Evolutionary conservation across 2,113 vertebrate genomes (phyloP).

Genomic region (Cyrtonyx montezumae): DNA sequence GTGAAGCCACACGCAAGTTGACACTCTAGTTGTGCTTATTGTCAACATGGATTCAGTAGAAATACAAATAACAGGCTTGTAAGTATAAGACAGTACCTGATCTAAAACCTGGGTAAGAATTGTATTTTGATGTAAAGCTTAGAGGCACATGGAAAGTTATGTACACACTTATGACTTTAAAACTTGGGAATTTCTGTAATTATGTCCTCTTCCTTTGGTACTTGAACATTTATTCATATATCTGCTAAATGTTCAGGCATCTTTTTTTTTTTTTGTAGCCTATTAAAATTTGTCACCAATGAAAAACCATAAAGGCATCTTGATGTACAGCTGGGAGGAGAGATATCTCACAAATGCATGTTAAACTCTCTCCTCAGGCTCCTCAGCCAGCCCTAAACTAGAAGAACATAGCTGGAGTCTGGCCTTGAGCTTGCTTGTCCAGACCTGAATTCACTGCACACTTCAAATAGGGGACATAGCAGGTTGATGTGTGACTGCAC

Average conservation of each 20-base stretch:
- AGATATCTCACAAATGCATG: background rate
- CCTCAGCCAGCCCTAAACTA: background rate
- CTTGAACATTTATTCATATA: background rate
- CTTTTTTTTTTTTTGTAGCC: background rate
- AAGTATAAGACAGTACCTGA: background rate
- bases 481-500: fast-evolving
- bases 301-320: background rate
- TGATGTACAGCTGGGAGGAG: background rate
- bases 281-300: background rate
- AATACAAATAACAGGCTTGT: background rate
- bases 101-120: background rate
- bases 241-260: background rate
- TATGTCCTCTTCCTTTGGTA: background rate
- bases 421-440: background rate
- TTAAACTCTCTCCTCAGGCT: background rate
- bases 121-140: background rate
- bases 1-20: fast-evolving
- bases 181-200: background rate
- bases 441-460: fast-evolving
- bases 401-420: background rate
- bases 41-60: background rate
- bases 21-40: background rate
- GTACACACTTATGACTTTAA: background rate
- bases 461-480: fast-evolving
- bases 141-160: background rate